phyloP scores from a whole-genome alignment of 2,113 vertebrate genomes.

The Gobiocypris rarus region DNA sequence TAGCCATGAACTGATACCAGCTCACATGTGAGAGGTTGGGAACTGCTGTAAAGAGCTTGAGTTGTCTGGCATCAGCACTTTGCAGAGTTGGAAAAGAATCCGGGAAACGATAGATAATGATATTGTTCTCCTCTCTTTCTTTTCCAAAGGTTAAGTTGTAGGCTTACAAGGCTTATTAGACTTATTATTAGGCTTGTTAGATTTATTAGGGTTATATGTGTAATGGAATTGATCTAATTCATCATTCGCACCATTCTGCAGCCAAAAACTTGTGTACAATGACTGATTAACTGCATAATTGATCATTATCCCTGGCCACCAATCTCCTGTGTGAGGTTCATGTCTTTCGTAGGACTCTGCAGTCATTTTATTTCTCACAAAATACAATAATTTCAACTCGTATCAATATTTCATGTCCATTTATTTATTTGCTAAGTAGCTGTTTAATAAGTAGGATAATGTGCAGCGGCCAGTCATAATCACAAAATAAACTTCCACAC shows the following conservation, averaged over 20 bases:
- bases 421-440: neutral
- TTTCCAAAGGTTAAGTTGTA: neutral
- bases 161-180: too few relatives aligned
- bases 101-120: neutral
- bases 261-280: neutral
- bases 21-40: neutral
- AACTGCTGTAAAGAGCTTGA: neutral
- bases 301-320: neutral
- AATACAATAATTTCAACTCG: neutral
- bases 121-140: neutral
- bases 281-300: neutral
- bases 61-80: neutral
- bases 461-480: neutral
- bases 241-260: neutral
- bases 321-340: neutral
- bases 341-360: neutral
- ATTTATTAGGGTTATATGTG: neutral
- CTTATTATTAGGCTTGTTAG: too few relatives aligned
- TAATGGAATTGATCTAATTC: neutral
- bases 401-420: neutral
- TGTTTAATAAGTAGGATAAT: neutral
- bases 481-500: neutral
- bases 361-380: neutral
- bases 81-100: neutral
- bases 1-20: neutral